Conservation (phyloP, 2,113 vertebrate species). For the Dasyornis broadbenti region DNA sequence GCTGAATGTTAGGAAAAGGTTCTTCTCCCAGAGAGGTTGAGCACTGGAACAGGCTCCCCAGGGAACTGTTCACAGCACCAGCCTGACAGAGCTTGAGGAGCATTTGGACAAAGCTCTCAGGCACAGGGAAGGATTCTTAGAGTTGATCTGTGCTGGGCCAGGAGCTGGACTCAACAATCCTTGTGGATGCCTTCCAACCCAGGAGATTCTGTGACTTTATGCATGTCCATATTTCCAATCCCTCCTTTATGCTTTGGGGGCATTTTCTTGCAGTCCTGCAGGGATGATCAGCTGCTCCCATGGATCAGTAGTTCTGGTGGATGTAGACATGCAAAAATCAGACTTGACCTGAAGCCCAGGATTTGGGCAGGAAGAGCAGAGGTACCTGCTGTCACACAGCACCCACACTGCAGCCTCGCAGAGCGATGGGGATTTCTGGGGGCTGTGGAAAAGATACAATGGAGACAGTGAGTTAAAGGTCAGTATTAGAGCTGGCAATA, state of each 20-base stretch:
- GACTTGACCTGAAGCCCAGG: background rate
- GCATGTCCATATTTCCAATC: rapidly evolving
- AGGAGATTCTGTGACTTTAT: background rate
- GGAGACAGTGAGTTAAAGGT: background rate
- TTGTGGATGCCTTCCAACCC: background rate
- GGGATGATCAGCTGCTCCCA: background rate
- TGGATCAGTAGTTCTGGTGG: background rate
- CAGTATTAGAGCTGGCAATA: background rate
- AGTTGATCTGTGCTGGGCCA: background rate
- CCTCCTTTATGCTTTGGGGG: rapidly evolving
- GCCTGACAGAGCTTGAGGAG: background rate
- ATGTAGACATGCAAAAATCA: background rate
- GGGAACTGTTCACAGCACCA: background rate
- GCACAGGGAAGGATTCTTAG: background rate
- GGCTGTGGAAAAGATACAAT: background rate
- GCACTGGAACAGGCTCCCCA: background rate
- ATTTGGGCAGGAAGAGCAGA: background rate
- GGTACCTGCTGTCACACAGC: background rate
- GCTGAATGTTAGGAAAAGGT: background rate
- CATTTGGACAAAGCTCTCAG: background rate
- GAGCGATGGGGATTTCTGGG: background rate
- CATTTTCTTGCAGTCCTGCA: background rate
- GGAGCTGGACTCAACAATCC: background rate
- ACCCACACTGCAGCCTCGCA: background rate
- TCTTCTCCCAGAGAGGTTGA: background rate